phyloP scores from a whole-genome alignment of 2,797 vertebrate species.

The Girardinus metallicus region DNA sequence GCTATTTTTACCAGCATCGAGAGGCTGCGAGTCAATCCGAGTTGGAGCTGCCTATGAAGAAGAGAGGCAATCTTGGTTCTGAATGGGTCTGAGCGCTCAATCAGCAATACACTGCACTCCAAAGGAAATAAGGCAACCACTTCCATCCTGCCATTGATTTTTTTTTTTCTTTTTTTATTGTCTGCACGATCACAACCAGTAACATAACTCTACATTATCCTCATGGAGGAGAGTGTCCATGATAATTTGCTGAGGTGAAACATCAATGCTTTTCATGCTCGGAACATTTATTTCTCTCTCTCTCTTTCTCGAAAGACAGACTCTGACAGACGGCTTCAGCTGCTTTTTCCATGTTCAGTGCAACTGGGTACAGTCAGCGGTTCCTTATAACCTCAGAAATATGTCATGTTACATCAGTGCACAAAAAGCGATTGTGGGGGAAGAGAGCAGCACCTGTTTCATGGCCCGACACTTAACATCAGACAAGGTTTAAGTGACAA shows the following conservation, averaged over 20 bases:
- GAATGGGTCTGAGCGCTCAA: conserved; percentile 74
- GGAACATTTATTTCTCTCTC: conserved; percentile 2
- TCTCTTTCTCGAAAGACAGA: conserved; percentile 26
- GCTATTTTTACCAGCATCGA: conserved; percentile 81
- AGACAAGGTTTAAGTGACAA: conserved; percentile 49
- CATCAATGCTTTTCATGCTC: conserved; percentile 6
- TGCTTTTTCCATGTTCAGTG: conserved; percentile 14
- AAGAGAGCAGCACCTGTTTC: conserved; percentile 62
- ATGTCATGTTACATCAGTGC: conserved; percentile 70
- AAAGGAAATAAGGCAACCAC: conserved; percentile 69
- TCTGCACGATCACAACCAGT: conserved; percentile 53
- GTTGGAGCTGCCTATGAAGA: conserved; percentile 71
- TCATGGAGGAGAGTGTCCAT: conserved; percentile 25
- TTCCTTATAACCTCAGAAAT: conserved; percentile 34
- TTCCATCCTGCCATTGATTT: conserved; percentile 71
- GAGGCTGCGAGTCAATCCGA: conserved; percentile 77
- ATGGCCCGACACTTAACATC: conserved; percentile 49
- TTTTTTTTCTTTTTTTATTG: conserved; percentile 47
- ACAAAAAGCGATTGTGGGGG: conserved; percentile 64
- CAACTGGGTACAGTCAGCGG: conserved; percentile 13
- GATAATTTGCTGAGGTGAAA: conserved; percentile 32
- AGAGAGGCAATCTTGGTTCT: conserved; percentile 75
- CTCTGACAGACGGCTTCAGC: conserved; percentile 22
- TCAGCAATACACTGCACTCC: conserved; percentile 70
- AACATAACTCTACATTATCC: conserved; percentile 43